A percentile compares a stretch with the other conserved stretches of the same genome.
These are phyloP conservation scores for Rhipidura dahli DNA, from an alignment of 2,113 vertebrate genomes.

Conservation along the genomic window DNA sequence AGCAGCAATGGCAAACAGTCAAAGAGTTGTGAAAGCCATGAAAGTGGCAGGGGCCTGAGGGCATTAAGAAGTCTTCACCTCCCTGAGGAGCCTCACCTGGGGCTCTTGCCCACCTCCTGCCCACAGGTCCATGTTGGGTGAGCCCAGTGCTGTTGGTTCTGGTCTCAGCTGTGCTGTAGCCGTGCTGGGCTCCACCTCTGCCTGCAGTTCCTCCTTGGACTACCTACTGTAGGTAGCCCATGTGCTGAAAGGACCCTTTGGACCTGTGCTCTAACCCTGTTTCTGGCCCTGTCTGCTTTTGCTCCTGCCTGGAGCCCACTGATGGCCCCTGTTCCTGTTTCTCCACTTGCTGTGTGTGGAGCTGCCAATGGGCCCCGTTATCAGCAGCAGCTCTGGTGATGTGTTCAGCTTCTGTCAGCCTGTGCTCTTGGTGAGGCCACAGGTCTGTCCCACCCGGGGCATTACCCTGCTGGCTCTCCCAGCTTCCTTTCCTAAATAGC, in stretches of 20 bases:
- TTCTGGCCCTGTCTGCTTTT: not conserved
- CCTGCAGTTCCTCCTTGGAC: not conserved
- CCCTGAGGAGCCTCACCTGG: not conserved
- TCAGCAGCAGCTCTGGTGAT: not conserved
- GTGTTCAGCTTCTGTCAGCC: not conserved
- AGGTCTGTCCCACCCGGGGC: too few relatives aligned
- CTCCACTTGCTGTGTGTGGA: not conserved
- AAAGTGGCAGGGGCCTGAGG: not conserved
- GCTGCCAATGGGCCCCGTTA: fast-evolving
- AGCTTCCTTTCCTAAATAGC: not conserved
- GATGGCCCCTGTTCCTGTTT: not conserved
- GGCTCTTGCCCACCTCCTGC: not conserved
- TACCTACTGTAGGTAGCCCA: too few relatives aligned
- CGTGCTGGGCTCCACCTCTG: not conserved
- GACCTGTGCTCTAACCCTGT: not conserved
- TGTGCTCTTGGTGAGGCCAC: not conserved
- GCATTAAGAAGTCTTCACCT: not conserved
- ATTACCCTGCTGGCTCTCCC: not conserved
- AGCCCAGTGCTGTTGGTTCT: not conserved
- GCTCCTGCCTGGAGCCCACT: not conserved
- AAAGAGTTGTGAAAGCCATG: not conserved
- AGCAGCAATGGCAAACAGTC: not conserved
- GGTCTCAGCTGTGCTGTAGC: not conserved
- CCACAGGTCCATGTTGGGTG: not conserved
- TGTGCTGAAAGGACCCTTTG: not conserved